Evolutionary conservation across 2,888 invertebrate genomes (phyloP).

Genomic region (Petrolisthes manimaculis): DNA sequence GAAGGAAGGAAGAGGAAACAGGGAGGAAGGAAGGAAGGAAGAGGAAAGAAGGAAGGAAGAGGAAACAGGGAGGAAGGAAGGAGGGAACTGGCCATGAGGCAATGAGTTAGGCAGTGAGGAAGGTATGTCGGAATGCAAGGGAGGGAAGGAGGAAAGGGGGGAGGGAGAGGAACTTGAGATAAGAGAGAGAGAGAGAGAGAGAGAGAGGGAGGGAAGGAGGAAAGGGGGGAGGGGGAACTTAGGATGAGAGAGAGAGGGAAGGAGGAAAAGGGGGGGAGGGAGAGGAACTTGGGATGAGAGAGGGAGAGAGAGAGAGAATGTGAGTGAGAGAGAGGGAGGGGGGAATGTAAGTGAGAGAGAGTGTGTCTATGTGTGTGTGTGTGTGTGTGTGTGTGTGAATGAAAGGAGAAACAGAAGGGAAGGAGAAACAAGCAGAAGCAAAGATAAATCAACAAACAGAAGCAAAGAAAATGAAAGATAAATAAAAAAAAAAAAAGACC

Average conservation of each 20-base stretch:
- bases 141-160: background rate
- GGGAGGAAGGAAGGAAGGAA: background rate
- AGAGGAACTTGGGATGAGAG: background rate
- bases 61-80: background rate
- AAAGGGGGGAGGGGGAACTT: background rate
- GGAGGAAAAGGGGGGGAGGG: background rate
- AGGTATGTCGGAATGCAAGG: background rate
- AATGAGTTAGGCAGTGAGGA: background rate
- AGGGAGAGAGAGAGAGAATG: background rate
- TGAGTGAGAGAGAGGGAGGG: too few species aligned
- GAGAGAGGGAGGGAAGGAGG: background rate
- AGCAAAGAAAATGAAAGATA: too few species aligned
- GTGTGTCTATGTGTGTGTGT: too few species aligned
- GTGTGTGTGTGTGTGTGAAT: too few species aligned
- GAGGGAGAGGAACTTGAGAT: background rate
- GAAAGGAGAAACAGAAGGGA: too few species aligned
- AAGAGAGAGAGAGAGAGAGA: background rate
- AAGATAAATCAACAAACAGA: too few species aligned
- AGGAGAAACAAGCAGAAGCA: too few species aligned
- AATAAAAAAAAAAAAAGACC: too few species aligned
- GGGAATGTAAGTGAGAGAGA: too few species aligned
- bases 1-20: background rate
- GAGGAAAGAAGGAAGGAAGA: background rate
- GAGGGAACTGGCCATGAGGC: background rate
- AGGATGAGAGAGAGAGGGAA: background rate